A percentile compares a stretch with the other conserved stretches of the same genome.
Evolutionary conservation across 2,888 invertebrate genomes (phyloP).

Genomic region (Fissipunctia ypsillon): DNA sequence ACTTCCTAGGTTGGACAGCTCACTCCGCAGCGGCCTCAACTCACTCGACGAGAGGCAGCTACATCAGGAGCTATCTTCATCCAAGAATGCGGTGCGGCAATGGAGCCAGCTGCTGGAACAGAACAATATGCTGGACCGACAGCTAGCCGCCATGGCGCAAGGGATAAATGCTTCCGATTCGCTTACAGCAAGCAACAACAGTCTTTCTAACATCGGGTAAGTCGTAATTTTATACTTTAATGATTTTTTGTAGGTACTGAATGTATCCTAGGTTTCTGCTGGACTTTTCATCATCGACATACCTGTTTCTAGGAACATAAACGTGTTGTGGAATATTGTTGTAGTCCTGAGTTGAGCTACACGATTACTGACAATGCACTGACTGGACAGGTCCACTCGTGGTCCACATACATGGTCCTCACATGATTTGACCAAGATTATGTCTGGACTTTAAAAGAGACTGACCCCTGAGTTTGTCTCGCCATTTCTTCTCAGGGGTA

Average conservation of each 20-base stretch:
- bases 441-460: no score
- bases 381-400: no score
- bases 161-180: slow-evolving; percentile 86
- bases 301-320: background rate
- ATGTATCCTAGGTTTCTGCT: background rate
- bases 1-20: slow-evolving; percentile 83
- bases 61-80: slow-evolving; percentile 86
- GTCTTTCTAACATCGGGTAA: slow-evolving; percentile 88
- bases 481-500: no score
- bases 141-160: slow-evolving; percentile 87
- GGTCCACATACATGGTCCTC: no score
- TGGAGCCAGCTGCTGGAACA: slow-evolving; percentile 88
- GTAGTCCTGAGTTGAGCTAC: no score
- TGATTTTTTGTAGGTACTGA: background rate
- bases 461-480: no score
- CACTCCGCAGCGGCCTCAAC: slow-evolving; percentile 87
- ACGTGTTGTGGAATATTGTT: background rate
- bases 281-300: background rate
- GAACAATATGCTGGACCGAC: slow-evolving; percentile 85
- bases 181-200: slow-evolving; percentile 87
- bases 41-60: slow-evolving; percentile 88
- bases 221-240: slow-evolving; percentile 61
- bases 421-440: no score
- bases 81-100: slow-evolving; percentile 85
- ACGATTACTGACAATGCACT: no score